These are phyloP conservation scores for Callopanchax toddi DNA, from an alignment of 2,113 vertebrate genomes.

Conservation along the genomic window DNA sequence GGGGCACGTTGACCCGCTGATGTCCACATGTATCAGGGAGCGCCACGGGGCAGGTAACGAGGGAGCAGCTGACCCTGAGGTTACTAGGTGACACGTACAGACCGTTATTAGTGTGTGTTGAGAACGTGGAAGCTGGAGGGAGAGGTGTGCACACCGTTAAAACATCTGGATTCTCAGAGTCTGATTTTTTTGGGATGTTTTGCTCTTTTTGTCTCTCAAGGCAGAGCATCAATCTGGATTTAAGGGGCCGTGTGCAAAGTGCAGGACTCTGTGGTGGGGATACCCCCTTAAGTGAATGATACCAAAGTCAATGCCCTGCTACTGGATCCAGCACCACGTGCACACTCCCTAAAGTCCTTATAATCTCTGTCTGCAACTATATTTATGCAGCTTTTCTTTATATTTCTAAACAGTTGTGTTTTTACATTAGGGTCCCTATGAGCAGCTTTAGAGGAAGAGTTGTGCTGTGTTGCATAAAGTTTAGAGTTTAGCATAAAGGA, in stretches of 20 bases:
- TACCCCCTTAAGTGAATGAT: slow-evolving; percentile 78
- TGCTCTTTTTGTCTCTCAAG: slow-evolving; percentile 41
- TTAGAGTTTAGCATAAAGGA: slow-evolving; percentile 4
- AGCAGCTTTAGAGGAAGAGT: neutral
- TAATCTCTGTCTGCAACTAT: neutral
- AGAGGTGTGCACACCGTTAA: slow-evolving; percentile 11
- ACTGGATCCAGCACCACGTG: slow-evolving; percentile 34
- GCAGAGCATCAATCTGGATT: slow-evolving; percentile 21
- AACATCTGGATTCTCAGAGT: slow-evolving; percentile 31
- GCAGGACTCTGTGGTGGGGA: slow-evolving; percentile 57
- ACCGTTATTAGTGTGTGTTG: slow-evolving; percentile 52
- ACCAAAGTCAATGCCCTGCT: slow-evolving; percentile 79
- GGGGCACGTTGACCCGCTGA: slow-evolving; percentile 34
- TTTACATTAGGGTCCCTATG: neutral
- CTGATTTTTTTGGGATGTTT: neutral
- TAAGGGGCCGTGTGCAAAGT: slow-evolving; percentile 38
- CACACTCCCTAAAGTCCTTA: slow-evolving; percentile 41
- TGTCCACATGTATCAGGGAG: slow-evolving; percentile 39
- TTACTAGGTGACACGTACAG: slow-evolving; percentile 76
- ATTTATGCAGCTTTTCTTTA: slow-evolving; percentile 2
- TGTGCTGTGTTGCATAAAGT: neutral
- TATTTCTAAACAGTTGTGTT: neutral
- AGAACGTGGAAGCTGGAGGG: slow-evolving; percentile 28
- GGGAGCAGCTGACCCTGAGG: slow-evolving; percentile 66
- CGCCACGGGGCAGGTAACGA: slow-evolving; percentile 35